Conservation (phyloP, 2,113 vertebrate species). For the Nicator chloris region DNA sequence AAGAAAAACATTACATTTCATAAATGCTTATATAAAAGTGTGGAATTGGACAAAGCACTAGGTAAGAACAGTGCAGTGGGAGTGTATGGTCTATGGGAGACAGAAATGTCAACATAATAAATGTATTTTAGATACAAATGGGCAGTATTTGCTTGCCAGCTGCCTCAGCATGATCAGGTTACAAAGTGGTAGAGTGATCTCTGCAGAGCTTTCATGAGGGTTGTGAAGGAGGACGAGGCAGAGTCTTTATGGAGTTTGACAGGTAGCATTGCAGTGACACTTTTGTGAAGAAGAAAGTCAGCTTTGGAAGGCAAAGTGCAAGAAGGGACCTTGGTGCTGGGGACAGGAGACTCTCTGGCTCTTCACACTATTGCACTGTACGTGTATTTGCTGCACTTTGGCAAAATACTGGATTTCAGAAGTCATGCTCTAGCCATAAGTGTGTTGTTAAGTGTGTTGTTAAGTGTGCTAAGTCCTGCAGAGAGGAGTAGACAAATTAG, state of each 20-base stretch:
- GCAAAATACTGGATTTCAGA: not conserved
- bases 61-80: not conserved
- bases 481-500: not conserved
- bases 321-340: not conserved
- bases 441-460: not conserved
- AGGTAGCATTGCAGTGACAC: not conserved
- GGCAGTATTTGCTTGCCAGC: not conserved
- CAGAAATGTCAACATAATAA: not conserved
- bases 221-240: not conserved
- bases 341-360: not conserved
- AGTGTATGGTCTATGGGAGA: not conserved
- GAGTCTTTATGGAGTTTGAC: not conserved
- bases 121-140: not conserved
- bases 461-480: not conserved
- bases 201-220: not conserved
- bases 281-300: no score
- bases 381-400: not conserved
- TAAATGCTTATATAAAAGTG: not conserved
- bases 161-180: not conserved
- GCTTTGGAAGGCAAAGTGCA: no score
- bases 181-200: not conserved
- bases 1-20: not conserved
- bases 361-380: not conserved
- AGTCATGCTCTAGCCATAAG: not conserved
- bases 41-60: not conserved